A percentile compares a stretch with the other conserved stretches of the same genome.
These are phyloP conservation scores for Eupsittula cactorum DNA, from an alignment of 2,113 vertebrate species.

Conservation along the genomic window DNA sequence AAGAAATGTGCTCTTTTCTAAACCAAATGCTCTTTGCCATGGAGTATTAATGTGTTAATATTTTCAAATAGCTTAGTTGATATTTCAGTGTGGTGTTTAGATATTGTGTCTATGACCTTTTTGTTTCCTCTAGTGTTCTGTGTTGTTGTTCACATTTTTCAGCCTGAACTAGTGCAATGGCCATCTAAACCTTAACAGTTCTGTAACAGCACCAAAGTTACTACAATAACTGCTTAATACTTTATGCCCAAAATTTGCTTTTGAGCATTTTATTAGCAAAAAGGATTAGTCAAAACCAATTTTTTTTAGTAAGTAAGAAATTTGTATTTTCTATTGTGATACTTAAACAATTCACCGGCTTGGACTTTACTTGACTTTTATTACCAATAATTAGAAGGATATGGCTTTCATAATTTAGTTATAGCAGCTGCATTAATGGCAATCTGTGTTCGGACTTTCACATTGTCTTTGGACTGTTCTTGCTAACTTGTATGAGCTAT, in stretches of 20 bases:
- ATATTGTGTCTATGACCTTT: not conserved
- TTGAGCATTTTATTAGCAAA: not conserved
- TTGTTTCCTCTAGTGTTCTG: not conserved
- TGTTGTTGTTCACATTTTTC: not conserved
- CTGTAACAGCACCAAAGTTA: not conserved
- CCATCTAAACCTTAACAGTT: not conserved
- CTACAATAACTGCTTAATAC: not conserved
- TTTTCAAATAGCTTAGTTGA: slow-evolving; percentile 43
- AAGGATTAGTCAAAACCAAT: not conserved
- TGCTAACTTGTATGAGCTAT: not conserved
- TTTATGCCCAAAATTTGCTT: not conserved
- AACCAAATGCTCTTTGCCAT: not conserved
- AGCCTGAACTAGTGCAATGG: not conserved
- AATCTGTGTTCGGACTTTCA: not conserved
- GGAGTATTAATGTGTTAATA: slow-evolving; percentile 29
- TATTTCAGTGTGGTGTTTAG: slow-evolving; percentile 21
- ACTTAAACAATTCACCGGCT: not conserved
- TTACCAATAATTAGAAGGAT: not conserved
- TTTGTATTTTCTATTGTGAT: not conserved
- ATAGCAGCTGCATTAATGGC: not conserved
- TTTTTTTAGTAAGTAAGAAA: not conserved
- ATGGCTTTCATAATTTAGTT: not conserved
- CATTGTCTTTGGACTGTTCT: not conserved
- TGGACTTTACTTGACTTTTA: not conserved
- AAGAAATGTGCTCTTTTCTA: slow-evolving; percentile 28